These are phyloP conservation scores for Menidia beryllina DNA, from an alignment of 2,113 vertebrate species.

Conservation along the genomic window DNA sequence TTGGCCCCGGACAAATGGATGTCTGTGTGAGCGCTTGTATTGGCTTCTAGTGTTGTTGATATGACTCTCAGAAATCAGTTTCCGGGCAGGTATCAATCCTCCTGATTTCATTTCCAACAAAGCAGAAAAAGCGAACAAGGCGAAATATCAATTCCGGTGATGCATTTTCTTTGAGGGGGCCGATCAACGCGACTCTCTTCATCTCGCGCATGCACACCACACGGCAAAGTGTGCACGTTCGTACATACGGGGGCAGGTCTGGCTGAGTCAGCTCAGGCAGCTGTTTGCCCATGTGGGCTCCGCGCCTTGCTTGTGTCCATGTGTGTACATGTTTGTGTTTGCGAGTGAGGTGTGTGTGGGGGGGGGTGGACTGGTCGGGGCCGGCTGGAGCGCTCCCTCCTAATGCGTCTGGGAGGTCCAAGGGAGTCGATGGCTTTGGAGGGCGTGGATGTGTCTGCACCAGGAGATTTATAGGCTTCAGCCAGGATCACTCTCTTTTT, in stretches of 20 bases:
- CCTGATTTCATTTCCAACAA: neutral
- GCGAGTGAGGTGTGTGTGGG: constrained; percentile 50
- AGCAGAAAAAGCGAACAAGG: neutral
- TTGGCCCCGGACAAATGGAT: neutral
- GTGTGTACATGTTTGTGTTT: constrained; percentile 58
- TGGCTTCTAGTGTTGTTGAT: no score
- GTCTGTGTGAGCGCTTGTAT: no score
- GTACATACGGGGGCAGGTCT: constrained; percentile 29
- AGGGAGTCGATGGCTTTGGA: constrained; percentile 79
- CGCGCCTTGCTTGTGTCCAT: constrained; percentile 56
- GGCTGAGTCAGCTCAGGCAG: constrained; percentile 51
- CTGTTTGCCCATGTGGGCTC: constrained; percentile 57
- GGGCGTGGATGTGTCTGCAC: constrained; percentile 81
- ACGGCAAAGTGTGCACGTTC: neutral
- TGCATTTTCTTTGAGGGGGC: neutral
- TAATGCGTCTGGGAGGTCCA: constrained; percentile 83
- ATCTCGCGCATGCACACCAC: constrained; percentile 7
- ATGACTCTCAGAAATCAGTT: neutral
- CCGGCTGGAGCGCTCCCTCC: constrained; percentile 68
- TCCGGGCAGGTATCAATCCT: neutral
- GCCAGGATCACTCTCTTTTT: constrained; percentile 81
- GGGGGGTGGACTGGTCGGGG: constrained; percentile 67
- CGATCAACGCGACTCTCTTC: neutral
- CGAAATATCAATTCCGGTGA: neutral
- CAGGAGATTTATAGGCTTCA: constrained; percentile 83